Evolutionary conservation across 2,113 vertebrate genomes (phyloP).

Genomic region (Irena cyanogastra): DNA sequence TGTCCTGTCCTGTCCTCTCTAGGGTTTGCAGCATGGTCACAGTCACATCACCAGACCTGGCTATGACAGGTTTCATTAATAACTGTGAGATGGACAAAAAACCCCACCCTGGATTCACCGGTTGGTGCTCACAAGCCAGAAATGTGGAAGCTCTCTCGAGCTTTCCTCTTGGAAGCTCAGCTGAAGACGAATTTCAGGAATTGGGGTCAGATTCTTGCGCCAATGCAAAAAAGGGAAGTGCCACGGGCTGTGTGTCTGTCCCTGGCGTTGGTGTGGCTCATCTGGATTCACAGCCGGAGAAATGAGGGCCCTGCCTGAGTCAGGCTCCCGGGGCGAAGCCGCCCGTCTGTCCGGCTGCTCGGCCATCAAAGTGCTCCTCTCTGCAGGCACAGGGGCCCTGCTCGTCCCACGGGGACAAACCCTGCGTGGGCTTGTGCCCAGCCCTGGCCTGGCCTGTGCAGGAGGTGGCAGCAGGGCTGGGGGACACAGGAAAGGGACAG

Average conservation of each 20-base stretch:
- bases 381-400: background rate
- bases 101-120: background rate
- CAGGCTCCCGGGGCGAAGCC: conserved; percentile 16
- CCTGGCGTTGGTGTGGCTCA: background rate
- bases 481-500: fast-evolving
- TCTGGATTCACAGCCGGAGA: background rate
- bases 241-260: conserved; percentile 38
- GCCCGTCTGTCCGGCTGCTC: background rate
- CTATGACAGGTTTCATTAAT: background rate
- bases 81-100: background rate
- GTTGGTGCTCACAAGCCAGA: background rate
- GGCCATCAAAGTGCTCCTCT: background rate
- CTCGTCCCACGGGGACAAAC: background rate
- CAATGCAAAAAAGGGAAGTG: background rate
- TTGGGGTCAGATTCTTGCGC: background rate
- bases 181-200: background rate
- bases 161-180: background rate
- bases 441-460: background rate
- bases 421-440: fast-evolving
- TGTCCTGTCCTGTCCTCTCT: fast-evolving
- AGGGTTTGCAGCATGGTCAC: background rate
- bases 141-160: background rate
- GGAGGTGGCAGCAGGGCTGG: background rate
- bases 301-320: conserved; percentile 40
- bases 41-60: fast-evolving